Percentiles rank a stretch among this genome's conserved stretches.
These are phyloP conservation scores for Eutrigla gurnardus DNA, from an alignment of 2,797 vertebrate species.

Conservation along the genomic window DNA sequence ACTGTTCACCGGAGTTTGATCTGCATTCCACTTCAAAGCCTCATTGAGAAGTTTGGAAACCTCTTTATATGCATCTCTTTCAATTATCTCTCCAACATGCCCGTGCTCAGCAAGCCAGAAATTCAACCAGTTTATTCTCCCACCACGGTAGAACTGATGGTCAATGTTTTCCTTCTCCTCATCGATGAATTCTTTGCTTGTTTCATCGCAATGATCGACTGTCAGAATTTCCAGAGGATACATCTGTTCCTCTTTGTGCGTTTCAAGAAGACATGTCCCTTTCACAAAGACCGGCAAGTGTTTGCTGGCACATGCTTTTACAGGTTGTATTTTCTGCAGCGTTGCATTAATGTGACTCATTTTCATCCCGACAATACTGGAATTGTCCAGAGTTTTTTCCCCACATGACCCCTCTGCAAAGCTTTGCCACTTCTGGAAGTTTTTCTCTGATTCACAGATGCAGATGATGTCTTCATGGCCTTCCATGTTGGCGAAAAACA, in stretches of 20 bases:
- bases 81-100: conserved; percentile 74
- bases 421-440: no score
- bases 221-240: conserved; percentile 87
- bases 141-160: conserved; percentile 84
- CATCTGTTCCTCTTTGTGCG: conserved; percentile 82
- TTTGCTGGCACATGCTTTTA: conserved; percentile 61
- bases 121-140: conserved; percentile 78
- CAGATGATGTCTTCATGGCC: no score
- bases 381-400: conserved; percentile 68
- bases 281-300: conserved; percentile 80
- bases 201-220: conserved; percentile 83
- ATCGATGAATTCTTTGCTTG: conserved; percentile 61
- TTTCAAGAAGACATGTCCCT: conserved; percentile 79
- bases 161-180: conserved; percentile 79
- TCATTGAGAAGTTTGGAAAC: conserved; percentile 72
- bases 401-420: conserved; percentile 84
- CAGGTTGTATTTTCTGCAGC: conserved; percentile 77
- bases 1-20: no score
- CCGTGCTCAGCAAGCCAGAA: conserved; percentile 81
- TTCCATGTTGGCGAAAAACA: no score
- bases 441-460: no score
- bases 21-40: conserved; percentile 45
- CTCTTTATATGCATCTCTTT: conserved; percentile 79
- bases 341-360: conserved; percentile 87
- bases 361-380: conserved; percentile 87